Evolutionary conservation across 2,888 invertebrate genomes (phyloP).

Genomic region (Cremastobaeus sp.): DNA sequence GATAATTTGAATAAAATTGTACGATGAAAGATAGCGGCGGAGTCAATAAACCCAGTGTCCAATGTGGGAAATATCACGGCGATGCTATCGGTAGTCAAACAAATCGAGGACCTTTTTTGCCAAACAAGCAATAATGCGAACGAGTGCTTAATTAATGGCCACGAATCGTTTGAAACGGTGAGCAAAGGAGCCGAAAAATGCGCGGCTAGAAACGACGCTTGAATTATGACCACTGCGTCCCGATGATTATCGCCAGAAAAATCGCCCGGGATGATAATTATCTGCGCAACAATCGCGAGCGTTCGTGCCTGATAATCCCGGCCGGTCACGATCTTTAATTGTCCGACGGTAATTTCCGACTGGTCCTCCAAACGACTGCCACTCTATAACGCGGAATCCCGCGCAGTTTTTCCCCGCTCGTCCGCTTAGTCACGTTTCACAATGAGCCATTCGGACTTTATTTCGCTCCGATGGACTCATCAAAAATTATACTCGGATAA

Average conservation of each 20-base stretch:
- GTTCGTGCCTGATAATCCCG: slow-evolving; percentile 58
- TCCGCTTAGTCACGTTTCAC: slow-evolving; percentile 70
- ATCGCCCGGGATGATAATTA: slow-evolving; percentile 54
- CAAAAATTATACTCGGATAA: no score
- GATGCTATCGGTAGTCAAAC: slow-evolving; percentile 38
- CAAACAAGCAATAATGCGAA: slow-evolving; percentile 25
- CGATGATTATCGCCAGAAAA: slow-evolving; percentile 41
- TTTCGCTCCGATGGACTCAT: no score
- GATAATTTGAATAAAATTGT: slow-evolving; percentile 42
- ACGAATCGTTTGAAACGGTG: slow-evolving; percentile 25
- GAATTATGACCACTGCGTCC: slow-evolving; percentile 20
- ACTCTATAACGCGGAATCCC: slow-evolving; percentile 62
- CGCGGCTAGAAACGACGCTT: slow-evolving; percentile 33
- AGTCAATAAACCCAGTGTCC: slow-evolving; percentile 32
- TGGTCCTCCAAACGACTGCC: slow-evolving; percentile 40
- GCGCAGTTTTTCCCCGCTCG: slow-evolving; percentile 25
- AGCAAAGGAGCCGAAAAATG: slow-evolving; percentile 47
- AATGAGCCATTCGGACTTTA: no score
- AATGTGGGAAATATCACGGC: slow-evolving; percentile 42
- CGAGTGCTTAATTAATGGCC: slow-evolving; percentile 41
- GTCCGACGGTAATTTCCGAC: slow-evolving; percentile 68
- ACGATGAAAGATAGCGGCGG: slow-evolving; percentile 27
- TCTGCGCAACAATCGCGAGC: slow-evolving; percentile 49
- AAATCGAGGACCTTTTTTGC: slow-evolving; percentile 22
- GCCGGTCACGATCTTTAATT: slow-evolving; percentile 74